Conservation (phyloP, 2,797 vertebrate species). For the Centropyge bicolor region DNA sequence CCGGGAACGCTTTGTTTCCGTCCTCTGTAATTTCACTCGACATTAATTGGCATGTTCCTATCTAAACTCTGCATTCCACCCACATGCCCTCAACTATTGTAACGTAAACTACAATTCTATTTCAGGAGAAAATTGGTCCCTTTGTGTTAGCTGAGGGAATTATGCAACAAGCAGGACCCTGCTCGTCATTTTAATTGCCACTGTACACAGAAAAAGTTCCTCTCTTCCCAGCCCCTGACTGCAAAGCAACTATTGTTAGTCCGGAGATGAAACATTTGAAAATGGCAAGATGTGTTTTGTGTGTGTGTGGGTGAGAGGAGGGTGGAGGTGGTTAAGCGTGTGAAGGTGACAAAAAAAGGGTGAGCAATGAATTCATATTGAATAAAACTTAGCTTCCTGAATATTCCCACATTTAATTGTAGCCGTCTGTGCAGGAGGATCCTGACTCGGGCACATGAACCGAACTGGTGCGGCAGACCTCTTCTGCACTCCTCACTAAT, state of each 20-base stretch:
- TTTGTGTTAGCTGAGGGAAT: slow-evolving; percentile 82
- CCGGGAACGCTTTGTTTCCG: slow-evolving; percentile 38
- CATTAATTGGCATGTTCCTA: slow-evolving; percentile 80
- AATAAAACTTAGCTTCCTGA: slow-evolving; percentile 25
- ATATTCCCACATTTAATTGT: slow-evolving; percentile 46
- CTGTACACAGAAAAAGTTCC: slow-evolving; percentile 62
- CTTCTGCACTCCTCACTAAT: slow-evolving; percentile 59
- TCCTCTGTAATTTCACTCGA: slow-evolving; percentile 67
- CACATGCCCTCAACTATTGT: slow-evolving; percentile 74
- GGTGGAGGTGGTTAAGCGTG: neutral
- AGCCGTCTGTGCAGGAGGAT: slow-evolving; percentile 21
- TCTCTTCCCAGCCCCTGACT: slow-evolving; percentile 33
- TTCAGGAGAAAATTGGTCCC: slow-evolving; percentile 83
- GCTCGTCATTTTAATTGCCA: slow-evolving; percentile 83
- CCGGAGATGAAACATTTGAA: slow-evolving; percentile 52
- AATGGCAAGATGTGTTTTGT: slow-evolving; percentile 46
- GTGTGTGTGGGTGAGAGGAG: slow-evolving; percentile 32
- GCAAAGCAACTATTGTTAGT: slow-evolving; percentile 61
- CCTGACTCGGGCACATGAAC: slow-evolving; percentile 24
- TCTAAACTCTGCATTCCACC: slow-evolving; percentile 71
- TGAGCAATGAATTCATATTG: slow-evolving; percentile 29
- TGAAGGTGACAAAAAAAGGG: slow-evolving; percentile 32
- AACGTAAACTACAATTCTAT: slow-evolving; percentile 78
- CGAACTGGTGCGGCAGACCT: slow-evolving; percentile 39
- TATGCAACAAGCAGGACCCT: slow-evolving; percentile 78